A percentile compares a stretch with the other conserved stretches of the same genome.
Conservation (phyloP, 92 coral and sea anemone species). For the Porites divaricata region DNA sequence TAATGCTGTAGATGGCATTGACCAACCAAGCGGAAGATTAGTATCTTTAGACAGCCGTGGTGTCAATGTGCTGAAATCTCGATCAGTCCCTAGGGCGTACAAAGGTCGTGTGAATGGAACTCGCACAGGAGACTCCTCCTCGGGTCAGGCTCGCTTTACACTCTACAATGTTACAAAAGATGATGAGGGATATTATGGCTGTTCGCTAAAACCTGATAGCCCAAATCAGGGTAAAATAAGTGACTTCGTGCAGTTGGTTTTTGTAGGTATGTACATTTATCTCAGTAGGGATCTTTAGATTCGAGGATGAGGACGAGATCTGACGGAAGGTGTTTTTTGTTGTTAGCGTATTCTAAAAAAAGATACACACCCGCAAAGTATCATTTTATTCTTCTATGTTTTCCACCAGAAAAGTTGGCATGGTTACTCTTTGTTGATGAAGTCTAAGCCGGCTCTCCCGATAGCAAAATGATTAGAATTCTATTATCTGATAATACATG, state of each 20-base stretch:
- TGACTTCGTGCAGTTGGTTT: not conserved
- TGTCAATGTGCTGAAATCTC: not conserved
- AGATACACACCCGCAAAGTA: no score
- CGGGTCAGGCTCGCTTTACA: not conserved
- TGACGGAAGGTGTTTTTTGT: no score
- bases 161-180: not conserved
- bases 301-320: no score
- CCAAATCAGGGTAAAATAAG: not conserved
- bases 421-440: no score
- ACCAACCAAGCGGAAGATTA: no score
- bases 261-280: not conserved
- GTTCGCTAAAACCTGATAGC: not conserved
- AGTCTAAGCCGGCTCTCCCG: no score
- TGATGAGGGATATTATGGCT: not conserved
- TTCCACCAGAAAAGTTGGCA: no score
- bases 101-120: conserved; percentile 12
- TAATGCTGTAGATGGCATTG: not conserved
- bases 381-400: no score
- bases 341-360: no score
- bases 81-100: not conserved
- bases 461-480: no score
- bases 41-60: not conserved
- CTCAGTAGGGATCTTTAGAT: no score
- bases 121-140: not conserved
- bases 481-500: no score